A percentile compares a stretch with the other conserved stretches of the same genome.
Conservation (phyloP, 2,888 invertebrate species). For the Ornithoptera alexandrae region DNA sequence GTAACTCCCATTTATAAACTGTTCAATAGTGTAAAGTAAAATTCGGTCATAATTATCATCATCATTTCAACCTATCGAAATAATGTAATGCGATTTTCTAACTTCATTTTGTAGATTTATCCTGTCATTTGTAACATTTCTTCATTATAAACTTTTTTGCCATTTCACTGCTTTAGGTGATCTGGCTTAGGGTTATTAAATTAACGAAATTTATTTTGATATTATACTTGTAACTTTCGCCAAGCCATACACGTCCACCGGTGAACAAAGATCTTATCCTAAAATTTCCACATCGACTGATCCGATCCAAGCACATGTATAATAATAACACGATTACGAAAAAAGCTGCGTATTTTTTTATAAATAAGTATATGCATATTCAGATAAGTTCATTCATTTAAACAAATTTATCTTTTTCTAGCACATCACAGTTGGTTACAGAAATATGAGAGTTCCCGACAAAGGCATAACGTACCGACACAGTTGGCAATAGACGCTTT, state of each 20-base stretch:
- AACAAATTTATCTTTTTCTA: conserved; percentile 46
- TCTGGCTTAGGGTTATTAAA: no score
- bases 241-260: no score
- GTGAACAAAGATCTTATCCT: no score
- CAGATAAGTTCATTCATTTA: not conserved
- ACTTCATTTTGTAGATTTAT: not conserved
- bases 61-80: no score
- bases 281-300: no score
- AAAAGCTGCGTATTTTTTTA: not conserved
- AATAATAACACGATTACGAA: no score
- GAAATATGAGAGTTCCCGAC: conserved; percentile 91
- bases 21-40: not conserved
- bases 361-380: not conserved
- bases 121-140: not conserved
- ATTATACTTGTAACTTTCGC: no score
- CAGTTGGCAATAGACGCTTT: conserved; percentile 93
- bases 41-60: not conserved
- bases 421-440: conserved; percentile 85
- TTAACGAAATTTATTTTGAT: no score
- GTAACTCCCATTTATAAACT: not conserved
- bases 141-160: not conserved
- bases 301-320: no score
- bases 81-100: no score
- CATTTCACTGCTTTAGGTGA: no score
- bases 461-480: conserved; percentile 92